Base-by-base conservation (phyloP, 2,113 vertebrate species). In the Donacobius atricapilla region DNA sequence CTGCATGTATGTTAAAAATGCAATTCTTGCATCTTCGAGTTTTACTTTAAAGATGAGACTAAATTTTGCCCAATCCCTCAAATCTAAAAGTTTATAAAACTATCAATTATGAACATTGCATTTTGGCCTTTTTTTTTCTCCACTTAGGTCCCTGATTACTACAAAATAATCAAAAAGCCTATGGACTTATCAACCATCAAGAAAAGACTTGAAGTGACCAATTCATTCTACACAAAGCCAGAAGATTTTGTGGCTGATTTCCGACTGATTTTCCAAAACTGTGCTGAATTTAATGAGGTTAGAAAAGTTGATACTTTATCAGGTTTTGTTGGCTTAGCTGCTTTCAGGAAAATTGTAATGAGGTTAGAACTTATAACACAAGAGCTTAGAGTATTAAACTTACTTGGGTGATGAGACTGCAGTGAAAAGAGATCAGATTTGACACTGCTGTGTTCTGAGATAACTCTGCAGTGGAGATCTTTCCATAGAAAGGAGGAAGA, bases 101-200 rank as follows among this genome's bases (percentile, higher is more conserved):
- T 87, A 1, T 45, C 44, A 83, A 9, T 40, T 56, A 78, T 35
- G 35, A 78, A 58, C 25, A 30, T 87, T 95, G 11, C n/a, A 61
- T 91, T 87, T 66, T 22, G 22, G 28, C 12, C 15, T 14, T 44
- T 35, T 42, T 71, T 33, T 8, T 19, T 73, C 54, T 86, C 63
- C 35, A 9, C 90, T 31, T 95, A 98, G 98, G 98, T 98, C 97
- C 98, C 98, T 64, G 98, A 98, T 96, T 98, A 98, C 95, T 98
- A 98, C 73, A 98, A 96, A 98, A 98, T 98, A 92, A 98, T 98
- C 89, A 98, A 98, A 91, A 98, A 97, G 54, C 98, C 98, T 39
- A 98, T 98, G 98, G 98, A 98, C 79, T 97, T 98, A 92, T 98
- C 98, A 71, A 98, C 98, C 39, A 98, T 98, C 94, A 98, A 98